Evolutionary conservation across 1,140 invertebrate genomes (phyloP).

Genomic region (Drosophila burlai): DNA sequence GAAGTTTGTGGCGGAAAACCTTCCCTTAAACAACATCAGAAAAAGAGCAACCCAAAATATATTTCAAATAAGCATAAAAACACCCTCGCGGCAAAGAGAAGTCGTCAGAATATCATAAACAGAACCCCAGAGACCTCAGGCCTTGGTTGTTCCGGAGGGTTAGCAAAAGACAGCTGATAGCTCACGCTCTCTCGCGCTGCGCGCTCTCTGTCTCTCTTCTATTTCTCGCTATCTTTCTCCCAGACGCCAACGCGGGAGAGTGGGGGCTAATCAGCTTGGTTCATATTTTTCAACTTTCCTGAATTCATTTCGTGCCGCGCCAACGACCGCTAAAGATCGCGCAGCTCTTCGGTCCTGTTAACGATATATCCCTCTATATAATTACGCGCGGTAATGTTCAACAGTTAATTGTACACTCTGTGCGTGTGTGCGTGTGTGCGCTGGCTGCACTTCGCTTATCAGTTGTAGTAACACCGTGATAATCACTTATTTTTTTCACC

Average conservation of each 20-base stretch:
- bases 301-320: conserved; percentile 48
- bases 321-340: conserved; percentile 59
- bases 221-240: conserved; percentile 6
- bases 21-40: not conserved
- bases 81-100: conserved; percentile 43
- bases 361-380: conserved; percentile 51
- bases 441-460: conserved; percentile 51
- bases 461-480: conserved; percentile 45
- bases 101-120: conserved; percentile 3
- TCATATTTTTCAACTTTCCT: conserved; percentile 49
- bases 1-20: conserved; percentile 20
- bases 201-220: not conserved
- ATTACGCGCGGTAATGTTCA: conserved; percentile 51
- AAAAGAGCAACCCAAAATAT: conserved; percentile 25
- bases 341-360: conserved; percentile 26
- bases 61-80: conserved; percentile 23
- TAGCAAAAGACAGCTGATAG: conserved; percentile 26
- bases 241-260: conserved; percentile 10
- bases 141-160: not conserved
- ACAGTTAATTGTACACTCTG: conserved; percentile 21
- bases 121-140: not conserved
- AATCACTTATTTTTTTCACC: conserved; percentile 63
- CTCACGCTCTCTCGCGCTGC: not conserved
- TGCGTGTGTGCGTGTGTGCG: conserved; percentile 3
- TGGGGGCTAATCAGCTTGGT: conserved; percentile 42